A percentile compares a stretch with the other conserved stretches of the same genome.
Conservation (phyloP, 2,888 invertebrate genomes). For the Spisula solida region DNA sequence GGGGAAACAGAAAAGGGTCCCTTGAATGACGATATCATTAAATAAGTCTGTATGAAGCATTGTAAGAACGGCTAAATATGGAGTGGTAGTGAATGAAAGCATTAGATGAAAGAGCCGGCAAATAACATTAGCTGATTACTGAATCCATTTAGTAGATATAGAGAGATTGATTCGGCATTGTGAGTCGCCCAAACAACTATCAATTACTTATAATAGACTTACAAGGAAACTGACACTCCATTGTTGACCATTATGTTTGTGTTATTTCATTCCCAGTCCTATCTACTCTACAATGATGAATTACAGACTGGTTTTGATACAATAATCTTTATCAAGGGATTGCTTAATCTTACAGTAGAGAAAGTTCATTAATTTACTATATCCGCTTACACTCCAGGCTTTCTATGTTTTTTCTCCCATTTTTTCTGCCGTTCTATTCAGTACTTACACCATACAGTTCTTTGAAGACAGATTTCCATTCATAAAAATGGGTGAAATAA, state of each 20-base stretch:
- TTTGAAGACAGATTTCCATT: constrained; percentile 8
- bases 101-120: constrained; percentile 61
- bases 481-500: not conserved
- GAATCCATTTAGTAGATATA: constrained; percentile 64
- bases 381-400: not conserved
- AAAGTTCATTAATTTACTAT: constrained; percentile 28
- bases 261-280: constrained; percentile 49
- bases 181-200: constrained; percentile 52
- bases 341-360: constrained; percentile 40
- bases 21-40: constrained; percentile 33
- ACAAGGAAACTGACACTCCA: constrained; percentile 48
- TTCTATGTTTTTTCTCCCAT: too few species aligned
- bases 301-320: constrained; percentile 46
- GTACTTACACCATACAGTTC: not conserved
- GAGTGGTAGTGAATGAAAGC: constrained; percentile 50
- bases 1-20: constrained; percentile 44
- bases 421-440: not conserved
- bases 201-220: constrained; percentile 64
- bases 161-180: constrained; percentile 49
- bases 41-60: constrained; percentile 39
- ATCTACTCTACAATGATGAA: constrained; percentile 47
- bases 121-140: constrained; percentile 68
- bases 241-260: constrained; percentile 58
- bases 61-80: constrained; percentile 56
- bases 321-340: constrained; percentile 48